Evolutionary conservation across 2,888 invertebrate species (phyloP), one percentile per base, ranked within the genome.

Genomic region (Leptodirus hochenwartii): DNA sequence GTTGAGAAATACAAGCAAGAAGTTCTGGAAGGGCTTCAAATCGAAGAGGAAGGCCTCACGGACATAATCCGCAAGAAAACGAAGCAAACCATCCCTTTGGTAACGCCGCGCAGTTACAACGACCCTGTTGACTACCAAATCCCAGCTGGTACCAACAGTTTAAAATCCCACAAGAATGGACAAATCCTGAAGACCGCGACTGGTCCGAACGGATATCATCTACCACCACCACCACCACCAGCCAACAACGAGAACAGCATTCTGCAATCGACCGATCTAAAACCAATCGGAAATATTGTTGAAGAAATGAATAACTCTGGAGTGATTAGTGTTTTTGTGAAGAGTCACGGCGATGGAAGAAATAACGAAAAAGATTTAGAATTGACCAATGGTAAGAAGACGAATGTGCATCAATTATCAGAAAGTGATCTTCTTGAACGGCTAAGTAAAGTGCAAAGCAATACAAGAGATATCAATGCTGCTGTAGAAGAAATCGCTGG

Each of bases 1-100:
- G 64, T 81, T n/a, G 79, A 80, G 47, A 72, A 76, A 47, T 66
- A 80, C 43, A 78, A 80, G 44, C 78, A 81, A 45, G 80, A 82
- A 52, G 77, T 81, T 5, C 63, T 80, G 30, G 81, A 82, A 53
- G 82, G 81, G 1, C 58, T 82, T 10, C 80, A 82, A 51, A 78
- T 82, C 4, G 82, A 82, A 57, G 81, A 81, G 47, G 82, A 82
- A 50, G 81, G 81, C 3, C 59, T 81, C 4, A 71, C 77, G 10
- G 79, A 79, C 57, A 64, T 73, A 34, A 54, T 76, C 35, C 62
- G 75, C 35, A 73, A 73, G 46, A 71, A 75, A 50, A 71, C 73
- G 0, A 76, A 76, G 46, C 67, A 73, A 36, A 34, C 46, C 4
- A 29, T 53, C 50, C 28, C 53, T 50, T 35, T 35, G 16, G 41